These are phyloP conservation scores for Hiodon tergisus DNA, from an alignment of 2,113 vertebrate species.

Conservation along the genomic window DNA sequence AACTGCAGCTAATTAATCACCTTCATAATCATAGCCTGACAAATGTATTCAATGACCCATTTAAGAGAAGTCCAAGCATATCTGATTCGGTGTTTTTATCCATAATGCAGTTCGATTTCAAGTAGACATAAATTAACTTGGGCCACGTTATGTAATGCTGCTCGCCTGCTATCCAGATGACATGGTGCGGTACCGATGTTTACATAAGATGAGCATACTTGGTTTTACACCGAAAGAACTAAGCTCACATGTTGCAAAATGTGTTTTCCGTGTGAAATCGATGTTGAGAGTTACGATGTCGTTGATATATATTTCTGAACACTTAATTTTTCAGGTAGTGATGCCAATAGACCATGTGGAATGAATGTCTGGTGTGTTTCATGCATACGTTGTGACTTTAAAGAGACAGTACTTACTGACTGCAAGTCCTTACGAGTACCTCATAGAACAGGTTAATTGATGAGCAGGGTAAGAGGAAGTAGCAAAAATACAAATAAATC, in stretches of 20 bases:
- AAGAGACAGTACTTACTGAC: conserved; percentile 16
- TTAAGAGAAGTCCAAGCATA: not conserved
- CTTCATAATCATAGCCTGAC: not conserved
- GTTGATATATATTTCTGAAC: not conserved
- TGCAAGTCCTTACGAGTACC: conserved; percentile 38
- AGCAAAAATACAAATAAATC: no score
- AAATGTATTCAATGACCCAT: not conserved
- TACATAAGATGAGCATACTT: conserved; percentile 3
- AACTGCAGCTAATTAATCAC: not conserved
- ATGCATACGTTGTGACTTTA: conserved; percentile 12
- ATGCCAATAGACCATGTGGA: conserved; percentile 22
- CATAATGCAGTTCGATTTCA: not conserved
- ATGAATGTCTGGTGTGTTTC: conserved; percentile 31
- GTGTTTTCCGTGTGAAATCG: conserved; percentile 9
- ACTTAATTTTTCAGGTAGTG: conserved; percentile 1
- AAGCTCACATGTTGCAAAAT: conserved; percentile 17
- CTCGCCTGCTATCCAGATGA: not conserved
- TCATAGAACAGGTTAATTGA: conserved; percentile 20
- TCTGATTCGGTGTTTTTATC: not conserved
- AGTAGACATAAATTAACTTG: not conserved
- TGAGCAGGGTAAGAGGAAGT: no score
- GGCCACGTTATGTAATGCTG: not conserved
- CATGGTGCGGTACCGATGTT: not conserved
- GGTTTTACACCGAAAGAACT: conserved; percentile 8
- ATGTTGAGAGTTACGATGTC: conserved; percentile 7